A percentile compares a stretch with the other conserved stretches of the same genome.
phyloP scores from a whole-genome alignment of 2,797 vertebrate genomes.

The Eospalax fontanierii region DNA sequence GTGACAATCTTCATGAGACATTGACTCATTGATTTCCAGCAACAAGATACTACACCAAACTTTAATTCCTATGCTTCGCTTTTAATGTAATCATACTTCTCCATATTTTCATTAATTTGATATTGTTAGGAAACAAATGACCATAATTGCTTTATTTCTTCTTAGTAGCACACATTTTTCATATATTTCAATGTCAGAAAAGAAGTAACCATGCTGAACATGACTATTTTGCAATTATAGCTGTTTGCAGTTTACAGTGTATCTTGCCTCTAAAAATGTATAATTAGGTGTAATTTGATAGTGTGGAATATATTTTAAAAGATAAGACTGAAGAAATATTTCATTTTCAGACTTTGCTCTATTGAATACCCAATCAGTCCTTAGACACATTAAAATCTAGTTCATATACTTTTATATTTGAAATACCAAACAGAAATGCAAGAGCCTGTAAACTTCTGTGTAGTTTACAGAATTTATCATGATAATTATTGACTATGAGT shows the following conservation, averaged over 20 bases:
- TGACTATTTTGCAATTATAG: neutral
- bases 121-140: neutral
- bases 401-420: neutral
- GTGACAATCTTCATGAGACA: neutral
- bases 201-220: neutral
- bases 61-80: neutral
- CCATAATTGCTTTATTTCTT: neutral
- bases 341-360: neutral
- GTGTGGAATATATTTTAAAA: neutral
- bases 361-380: neutral
- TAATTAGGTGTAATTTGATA: conserved; percentile 20
- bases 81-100: neutral
- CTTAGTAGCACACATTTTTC: neutral
- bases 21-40: neutral
- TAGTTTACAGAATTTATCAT: neutral
- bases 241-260: neutral
- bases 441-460: neutral
- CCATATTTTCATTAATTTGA: neutral
- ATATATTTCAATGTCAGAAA: neutral
- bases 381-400: neutral
- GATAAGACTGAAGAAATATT: neutral
- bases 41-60: neutral
- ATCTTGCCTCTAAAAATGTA: neutral
- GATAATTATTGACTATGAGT: neutral
- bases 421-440: neutral